phyloP scores from a whole-genome alignment of 2,888 invertebrate species.

The Lepidochrysops patricia region DNA sequence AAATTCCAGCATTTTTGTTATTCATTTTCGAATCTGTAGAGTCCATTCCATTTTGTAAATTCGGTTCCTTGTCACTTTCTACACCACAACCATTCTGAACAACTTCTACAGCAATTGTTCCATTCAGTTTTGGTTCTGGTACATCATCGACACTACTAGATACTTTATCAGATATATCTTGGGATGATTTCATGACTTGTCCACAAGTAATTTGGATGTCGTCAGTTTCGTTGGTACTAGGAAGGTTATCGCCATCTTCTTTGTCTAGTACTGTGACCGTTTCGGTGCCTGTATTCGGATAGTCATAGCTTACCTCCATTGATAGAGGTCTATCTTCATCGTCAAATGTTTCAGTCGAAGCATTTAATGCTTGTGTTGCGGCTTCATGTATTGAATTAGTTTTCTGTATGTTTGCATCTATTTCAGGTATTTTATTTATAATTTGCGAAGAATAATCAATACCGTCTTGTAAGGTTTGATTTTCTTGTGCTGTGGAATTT shows the following conservation, averaged over 20 bases:
- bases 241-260: constrained; percentile 51
- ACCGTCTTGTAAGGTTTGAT: background rate
- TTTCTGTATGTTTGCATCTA: background rate
- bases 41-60: constrained; percentile 20
- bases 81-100: constrained; percentile 27
- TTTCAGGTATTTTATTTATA: background rate
- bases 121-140: constrained; percentile 36
- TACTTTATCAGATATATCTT: constrained; percentile 34
- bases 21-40: constrained; percentile 26
- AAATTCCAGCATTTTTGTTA: constrained; percentile 27
- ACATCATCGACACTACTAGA: constrained; percentile 23
- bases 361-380: constrained; percentile 39
- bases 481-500: background rate
- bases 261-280: constrained; percentile 43
- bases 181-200: constrained; percentile 42
- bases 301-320: constrained; percentile 49
- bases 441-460: background rate
- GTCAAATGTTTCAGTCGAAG: constrained; percentile 36
- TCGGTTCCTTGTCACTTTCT: constrained; percentile 9
- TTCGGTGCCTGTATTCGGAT: constrained; percentile 34
- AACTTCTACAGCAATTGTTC: constrained; percentile 28
- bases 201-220: constrained; percentile 62
- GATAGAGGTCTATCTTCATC: constrained; percentile 40
- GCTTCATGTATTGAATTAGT: constrained; percentile 32
- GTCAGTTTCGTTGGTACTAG: constrained; percentile 56